These are phyloP conservation scores for Rugalucina vietnamica DNA, from an alignment of 2,888 invertebrate genomes.

Conservation along the genomic window DNA sequence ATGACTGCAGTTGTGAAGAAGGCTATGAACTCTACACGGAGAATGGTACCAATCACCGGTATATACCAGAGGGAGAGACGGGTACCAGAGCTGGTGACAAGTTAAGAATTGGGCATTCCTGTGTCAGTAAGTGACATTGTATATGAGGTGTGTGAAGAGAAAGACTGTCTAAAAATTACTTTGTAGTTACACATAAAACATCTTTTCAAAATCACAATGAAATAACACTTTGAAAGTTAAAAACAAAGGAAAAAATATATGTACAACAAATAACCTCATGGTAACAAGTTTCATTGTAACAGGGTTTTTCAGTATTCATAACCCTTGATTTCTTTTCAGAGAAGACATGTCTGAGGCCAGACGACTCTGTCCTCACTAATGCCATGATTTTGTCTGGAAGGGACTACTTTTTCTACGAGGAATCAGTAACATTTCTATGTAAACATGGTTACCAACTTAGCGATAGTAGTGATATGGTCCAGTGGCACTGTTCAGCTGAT, in stretches of 20 bases:
- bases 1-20: not conserved
- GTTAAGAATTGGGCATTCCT: not conserved
- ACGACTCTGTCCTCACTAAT: slow-evolving; percentile 12
- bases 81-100: not conserved
- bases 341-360: slow-evolving; percentile 26
- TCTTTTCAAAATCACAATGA: too few relatives aligned
- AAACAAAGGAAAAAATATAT: too few relatives aligned
- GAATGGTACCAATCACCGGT: not conserved
- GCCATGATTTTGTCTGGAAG: slow-evolving; percentile 35
- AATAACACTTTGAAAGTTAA: too few relatives aligned
- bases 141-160: too few relatives aligned
- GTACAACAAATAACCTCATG: too few relatives aligned
- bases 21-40: not conserved
- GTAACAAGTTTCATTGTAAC: too few relatives aligned
- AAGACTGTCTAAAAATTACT: too few relatives aligned
- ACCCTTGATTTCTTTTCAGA: slow-evolving; percentile 18
- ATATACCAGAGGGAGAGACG: not conserved
- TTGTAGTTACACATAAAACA: too few relatives aligned
- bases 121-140: slow-evolving; percentile 13
- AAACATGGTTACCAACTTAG: slow-evolving; percentile 28
- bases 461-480: not conserved
- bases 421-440: slow-evolving; percentile 27
- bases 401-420: slow-evolving; percentile 35
- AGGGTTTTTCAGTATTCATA: too few relatives aligned
- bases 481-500: slow-evolving; percentile 21